These are phyloP conservation scores for Psittacula echo DNA, from an alignment of 2,797 vertebrate genomes.

Conservation along the genomic window DNA sequence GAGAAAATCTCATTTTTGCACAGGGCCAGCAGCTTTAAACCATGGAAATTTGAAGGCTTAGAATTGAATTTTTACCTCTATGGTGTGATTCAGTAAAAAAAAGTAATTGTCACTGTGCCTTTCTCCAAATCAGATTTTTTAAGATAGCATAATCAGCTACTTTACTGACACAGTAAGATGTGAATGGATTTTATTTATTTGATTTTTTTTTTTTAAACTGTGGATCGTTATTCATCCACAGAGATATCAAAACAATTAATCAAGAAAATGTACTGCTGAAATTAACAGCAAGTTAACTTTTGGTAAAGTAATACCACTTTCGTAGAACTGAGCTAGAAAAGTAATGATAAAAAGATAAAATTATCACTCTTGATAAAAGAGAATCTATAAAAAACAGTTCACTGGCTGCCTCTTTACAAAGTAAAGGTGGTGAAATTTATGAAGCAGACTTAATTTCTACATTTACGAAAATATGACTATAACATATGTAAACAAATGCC, in stretches of 20 bases:
- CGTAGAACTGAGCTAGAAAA: background rate
- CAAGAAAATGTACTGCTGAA: background rate
- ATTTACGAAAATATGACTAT: background rate
- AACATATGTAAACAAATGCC: background rate
- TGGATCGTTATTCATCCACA: background rate
- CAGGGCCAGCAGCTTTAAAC: background rate
- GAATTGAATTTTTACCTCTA: background rate
- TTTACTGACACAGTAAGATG: background rate
- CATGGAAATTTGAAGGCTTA: background rate
- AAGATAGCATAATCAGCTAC: background rate
- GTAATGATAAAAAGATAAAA: background rate
- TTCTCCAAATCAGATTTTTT: background rate
- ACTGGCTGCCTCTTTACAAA: background rate
- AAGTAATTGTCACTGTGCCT: background rate
- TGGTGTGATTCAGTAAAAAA: background rate
- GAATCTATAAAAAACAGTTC: constrained; percentile 7
- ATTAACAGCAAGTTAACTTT: background rate
- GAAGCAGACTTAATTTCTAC: background rate
- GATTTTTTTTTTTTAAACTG: background rate
- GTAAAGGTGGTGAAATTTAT: background rate
- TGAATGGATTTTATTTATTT: background rate
- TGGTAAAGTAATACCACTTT: background rate
- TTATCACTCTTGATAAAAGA: background rate
- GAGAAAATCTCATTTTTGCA: background rate
- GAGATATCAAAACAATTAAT: background rate